Base-by-base conservation (phyloP, 2,797 vertebrate species). In the Hemibagrus guttatus region DNA sequence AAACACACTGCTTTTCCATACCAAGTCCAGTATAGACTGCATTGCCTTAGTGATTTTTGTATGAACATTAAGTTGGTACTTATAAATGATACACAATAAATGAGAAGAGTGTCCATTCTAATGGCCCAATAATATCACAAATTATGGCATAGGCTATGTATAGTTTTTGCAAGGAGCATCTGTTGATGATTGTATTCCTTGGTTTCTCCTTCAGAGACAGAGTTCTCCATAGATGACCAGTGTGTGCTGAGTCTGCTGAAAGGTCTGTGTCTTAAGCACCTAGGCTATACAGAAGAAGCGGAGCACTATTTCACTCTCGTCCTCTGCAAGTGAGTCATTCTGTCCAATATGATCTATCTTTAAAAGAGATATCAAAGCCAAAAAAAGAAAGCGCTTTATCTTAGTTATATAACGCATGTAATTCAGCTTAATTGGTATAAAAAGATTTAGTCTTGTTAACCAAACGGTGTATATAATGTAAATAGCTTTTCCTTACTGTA, bases 261-360 rank as follows among this genome's bases (percentile, higher is more conserved):
- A 92, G 98, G 98, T 31, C 95, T 99, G 14, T 99, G 98, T 92
- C 96, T 98, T 81, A 99, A 98, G 94, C 97, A 99, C 92, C 93
- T 99, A 91, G 97, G 97, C 83, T 96, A 95, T 85, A 93, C 93
- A 21, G 95, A 95, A 28, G 98, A 98, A 91, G 97, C 98, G 0
- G 97, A 99, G 91, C 97, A 97, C 84, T 97, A 97, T 93, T 99
- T 99, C 90, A 96, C 95, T 87, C 97, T 97, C 39, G 94, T 99
- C 82, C 94, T 95, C 87, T 96, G 96, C 95, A 96, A 96, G 96
- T 96, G 93, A 94, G 95, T 81, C 17, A 71, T 85, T 78, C 28
- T 75, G 35, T 46, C 31, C n/a, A 13, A 31, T 58, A 71, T 83
- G 81, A 71, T 39, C 63, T 2, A 4, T 35, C 6, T 71, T 83